Evolutionary conservation across 2,888 invertebrate species (phyloP).

Genomic region (Eugnorisma glareosa): DNA sequence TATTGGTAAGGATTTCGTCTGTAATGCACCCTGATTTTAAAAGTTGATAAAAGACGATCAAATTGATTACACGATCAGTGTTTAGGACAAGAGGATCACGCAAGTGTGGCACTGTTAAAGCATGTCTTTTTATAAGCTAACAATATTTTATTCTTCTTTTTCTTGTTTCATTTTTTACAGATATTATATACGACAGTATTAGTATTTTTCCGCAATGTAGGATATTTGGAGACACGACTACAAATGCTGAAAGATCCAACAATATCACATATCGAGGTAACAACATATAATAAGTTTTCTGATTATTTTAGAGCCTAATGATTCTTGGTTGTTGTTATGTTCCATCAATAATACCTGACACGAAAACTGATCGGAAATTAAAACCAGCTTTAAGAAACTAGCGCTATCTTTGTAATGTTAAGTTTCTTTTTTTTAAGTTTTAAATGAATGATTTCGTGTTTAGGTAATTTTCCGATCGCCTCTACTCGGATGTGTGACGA

Average conservation of each 20-base stretch:
- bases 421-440: no score
- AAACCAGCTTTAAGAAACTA: neutral
- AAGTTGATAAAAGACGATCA: neutral
- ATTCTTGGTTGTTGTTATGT: neutral
- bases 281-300: neutral
- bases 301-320: neutral
- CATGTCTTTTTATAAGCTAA: neutral
- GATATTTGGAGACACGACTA: slow-evolving; percentile 14
- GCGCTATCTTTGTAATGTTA: neutral
- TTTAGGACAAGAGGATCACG: neutral
- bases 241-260: slow-evolving; percentile 27
- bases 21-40: neutral
- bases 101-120: neutral
- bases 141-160: neutral
- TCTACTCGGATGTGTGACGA: neutral
- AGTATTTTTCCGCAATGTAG: slow-evolving; percentile 21
- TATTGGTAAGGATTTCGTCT: slow-evolving; percentile 3
- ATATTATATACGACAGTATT: slow-evolving; percentile 10
- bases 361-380: neutral
- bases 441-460: neutral
- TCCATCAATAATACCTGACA: neutral
- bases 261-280: slow-evolving; percentile 14
- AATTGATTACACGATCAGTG: neutral
- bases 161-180: neutral
- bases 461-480: slow-evolving; percentile 6